phyloP scores from a whole-genome alignment of 2,113 vertebrate genomes.

The Otolemur garnettii region DNA sequence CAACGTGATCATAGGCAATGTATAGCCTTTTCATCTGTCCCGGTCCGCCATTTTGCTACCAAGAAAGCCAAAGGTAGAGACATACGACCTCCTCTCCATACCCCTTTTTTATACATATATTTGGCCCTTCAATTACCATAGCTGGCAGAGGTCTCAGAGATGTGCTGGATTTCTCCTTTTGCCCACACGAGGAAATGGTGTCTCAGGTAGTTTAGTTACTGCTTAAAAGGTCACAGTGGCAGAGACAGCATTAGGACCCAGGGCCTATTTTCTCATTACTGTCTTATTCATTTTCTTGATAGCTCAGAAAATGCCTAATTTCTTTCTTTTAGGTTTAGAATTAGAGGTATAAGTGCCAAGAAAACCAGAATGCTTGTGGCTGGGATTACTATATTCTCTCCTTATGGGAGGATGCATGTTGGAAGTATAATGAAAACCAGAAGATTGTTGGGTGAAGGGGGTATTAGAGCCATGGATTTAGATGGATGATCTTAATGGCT shows the following conservation, averaged over 20 bases:
- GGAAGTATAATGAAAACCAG: slow-evolving; percentile 79
- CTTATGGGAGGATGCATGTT: slow-evolving; percentile 55
- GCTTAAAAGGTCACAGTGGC: not conserved
- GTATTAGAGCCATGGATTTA: slow-evolving; percentile 63
- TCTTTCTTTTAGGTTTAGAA: slow-evolving; percentile 63
- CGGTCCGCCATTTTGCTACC: slow-evolving; percentile 91
- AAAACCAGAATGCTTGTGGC: slow-evolving; percentile 31
- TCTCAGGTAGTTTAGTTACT: not conserved
- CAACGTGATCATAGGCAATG: slow-evolving; percentile 45
- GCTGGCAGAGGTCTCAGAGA: not conserved
- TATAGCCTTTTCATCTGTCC: slow-evolving; percentile 58
- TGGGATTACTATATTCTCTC: slow-evolving; percentile 43
- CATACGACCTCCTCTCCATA: not conserved
- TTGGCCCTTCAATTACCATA: not conserved
- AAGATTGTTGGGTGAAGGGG: slow-evolving; percentile 55
- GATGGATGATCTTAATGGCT: slow-evolving; percentile 83
- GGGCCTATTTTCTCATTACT: slow-evolving; percentile 42
- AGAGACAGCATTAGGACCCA: not conserved
- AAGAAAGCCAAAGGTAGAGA: slow-evolving; percentile 93
- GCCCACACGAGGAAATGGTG: not conserved
- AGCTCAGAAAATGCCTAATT: slow-evolving; percentile 47
- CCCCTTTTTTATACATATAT: not conserved
- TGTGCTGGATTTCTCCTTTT: not conserved
- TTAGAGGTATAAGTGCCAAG: slow-evolving; percentile 55
- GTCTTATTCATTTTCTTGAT: not conserved